These are phyloP conservation scores for Augochlorella aurata DNA, from an alignment of 2,888 invertebrate genomes.

Conservation along the genomic window DNA sequence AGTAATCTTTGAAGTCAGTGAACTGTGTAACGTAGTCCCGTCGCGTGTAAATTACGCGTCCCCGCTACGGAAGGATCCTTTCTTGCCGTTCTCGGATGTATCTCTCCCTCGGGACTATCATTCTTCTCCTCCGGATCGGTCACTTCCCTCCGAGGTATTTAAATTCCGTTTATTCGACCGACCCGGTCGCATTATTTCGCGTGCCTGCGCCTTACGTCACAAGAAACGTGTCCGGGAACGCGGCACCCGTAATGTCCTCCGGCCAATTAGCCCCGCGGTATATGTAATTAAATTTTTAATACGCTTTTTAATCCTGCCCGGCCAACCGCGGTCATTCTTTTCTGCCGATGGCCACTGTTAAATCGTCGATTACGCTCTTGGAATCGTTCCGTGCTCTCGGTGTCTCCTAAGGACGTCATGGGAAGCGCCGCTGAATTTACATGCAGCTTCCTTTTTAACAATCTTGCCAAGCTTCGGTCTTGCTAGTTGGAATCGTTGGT, in stretches of 20 bases:
- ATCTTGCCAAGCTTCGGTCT: no score
- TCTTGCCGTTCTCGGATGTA: constrained; percentile 66
- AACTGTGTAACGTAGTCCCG: constrained; percentile 71
- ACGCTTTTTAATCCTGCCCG: not conserved
- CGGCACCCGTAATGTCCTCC: constrained; percentile 2
- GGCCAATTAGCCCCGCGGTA: not conserved
- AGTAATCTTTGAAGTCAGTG: constrained; percentile 72
- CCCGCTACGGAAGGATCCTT: constrained; percentile 67
- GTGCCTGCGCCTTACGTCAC: constrained; percentile 9
- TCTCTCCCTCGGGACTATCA: constrained; percentile 73
- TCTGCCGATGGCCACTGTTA: not conserved
- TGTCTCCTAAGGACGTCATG: no score
- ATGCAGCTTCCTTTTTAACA: no score
- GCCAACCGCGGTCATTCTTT: not conserved
- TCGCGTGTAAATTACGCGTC: constrained; percentile 74
- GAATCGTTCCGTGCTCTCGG: no score
- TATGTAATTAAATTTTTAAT: constrained; percentile 6
- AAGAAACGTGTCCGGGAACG: constrained; percentile 6
- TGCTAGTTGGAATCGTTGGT: no score
- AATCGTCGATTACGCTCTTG: no score
- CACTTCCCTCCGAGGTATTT: constrained; percentile 66
- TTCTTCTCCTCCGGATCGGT: constrained; percentile 59
- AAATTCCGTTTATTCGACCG: constrained; percentile 69
- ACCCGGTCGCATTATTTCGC: constrained; percentile 55
- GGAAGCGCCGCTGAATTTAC: no score